These are phyloP conservation scores for Callimorpha dominula DNA, from an alignment of 2,888 invertebrate genomes.

Conservation along the genomic window DNA sequence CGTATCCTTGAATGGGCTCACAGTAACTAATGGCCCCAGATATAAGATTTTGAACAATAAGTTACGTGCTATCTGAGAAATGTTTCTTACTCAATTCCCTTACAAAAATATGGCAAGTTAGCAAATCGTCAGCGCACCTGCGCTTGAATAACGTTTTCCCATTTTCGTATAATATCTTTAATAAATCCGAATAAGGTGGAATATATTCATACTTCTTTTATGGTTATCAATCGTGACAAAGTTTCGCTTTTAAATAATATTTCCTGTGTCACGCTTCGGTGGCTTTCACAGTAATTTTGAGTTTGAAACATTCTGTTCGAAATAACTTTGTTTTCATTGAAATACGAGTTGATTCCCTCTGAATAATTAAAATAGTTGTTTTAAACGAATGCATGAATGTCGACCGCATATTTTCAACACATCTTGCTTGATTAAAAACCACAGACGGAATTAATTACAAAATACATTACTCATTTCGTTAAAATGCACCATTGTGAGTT, in stretches of 20 bases:
- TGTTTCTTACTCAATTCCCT: slow-evolving; percentile 71
- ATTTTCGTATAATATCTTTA: slow-evolving; percentile 79
- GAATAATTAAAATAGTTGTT: slow-evolving; percentile 76
- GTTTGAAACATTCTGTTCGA: slow-evolving; percentile 35
- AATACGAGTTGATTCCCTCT: slow-evolving; percentile 61
- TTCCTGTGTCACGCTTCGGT: slow-evolving; percentile 31
- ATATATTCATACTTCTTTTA: slow-evolving; percentile 74
- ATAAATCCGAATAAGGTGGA: slow-evolving; percentile 80
- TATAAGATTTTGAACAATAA: slow-evolving; percentile 54
- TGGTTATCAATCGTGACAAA: slow-evolving; percentile 59
- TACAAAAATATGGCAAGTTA: slow-evolving; percentile 83
- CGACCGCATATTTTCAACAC: slow-evolving; percentile 71
- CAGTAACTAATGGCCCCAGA: slow-evolving; percentile 49
- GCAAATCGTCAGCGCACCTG: slow-evolving; percentile 85
- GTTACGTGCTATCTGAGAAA: slow-evolving; percentile 46
- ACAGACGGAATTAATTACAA: slow-evolving; percentile 60
- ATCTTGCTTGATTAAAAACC: slow-evolving; percentile 70
- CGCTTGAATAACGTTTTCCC: slow-evolving; percentile 81
- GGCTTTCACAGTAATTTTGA: slow-evolving; percentile 37
- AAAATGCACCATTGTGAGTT: slow-evolving; percentile 31
- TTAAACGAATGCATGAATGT: slow-evolving; percentile 66
- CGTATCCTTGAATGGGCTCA: slow-evolving; percentile 39
- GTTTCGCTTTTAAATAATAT: slow-evolving; percentile 47
- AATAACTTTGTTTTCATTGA: slow-evolving; percentile 54
- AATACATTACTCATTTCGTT: slow-evolving; percentile 42